phyloP scores from a whole-genome alignment of 2,113 vertebrate genomes.

The Boleophthalmus pectinirostris region DNA sequence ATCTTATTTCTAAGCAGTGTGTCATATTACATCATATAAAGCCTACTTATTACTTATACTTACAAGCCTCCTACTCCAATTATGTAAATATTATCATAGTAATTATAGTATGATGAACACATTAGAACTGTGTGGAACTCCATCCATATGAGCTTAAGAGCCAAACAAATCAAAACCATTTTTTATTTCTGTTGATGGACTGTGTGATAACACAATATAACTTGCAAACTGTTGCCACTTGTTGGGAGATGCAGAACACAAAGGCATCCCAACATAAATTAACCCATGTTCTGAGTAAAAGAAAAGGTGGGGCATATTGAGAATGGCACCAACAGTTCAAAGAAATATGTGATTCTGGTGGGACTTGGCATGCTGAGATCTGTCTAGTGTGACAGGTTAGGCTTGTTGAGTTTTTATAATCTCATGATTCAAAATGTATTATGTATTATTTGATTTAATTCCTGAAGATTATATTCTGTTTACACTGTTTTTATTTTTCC shows the following conservation, averaged over 20 bases:
- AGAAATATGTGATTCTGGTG: background rate
- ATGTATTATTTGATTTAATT: background rate
- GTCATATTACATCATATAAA: too few relatives aligned
- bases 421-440: background rate
- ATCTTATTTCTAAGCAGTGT: too few relatives aligned
- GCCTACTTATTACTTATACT: too few relatives aligned
- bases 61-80: too few relatives aligned
- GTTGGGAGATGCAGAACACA: background rate
- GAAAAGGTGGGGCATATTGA: background rate
- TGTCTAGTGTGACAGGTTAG: background rate
- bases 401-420: background rate
- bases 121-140: too few relatives aligned
- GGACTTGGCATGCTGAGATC: background rate
- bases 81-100: too few relatives aligned
- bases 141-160: too few relatives aligned
- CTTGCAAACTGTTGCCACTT: background rate
- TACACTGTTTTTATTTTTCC: background rate
- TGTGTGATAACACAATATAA: background rate
- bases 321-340: background rate
- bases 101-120: too few relatives aligned
- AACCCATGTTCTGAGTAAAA: background rate
- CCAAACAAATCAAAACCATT: too few relatives aligned
- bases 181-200: background rate
- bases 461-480: background rate
- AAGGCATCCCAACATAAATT: background rate